Evolutionary conservation across 2,888 invertebrate genomes (phyloP).

Genomic region (Prosopocoilus inquinatus): DNA sequence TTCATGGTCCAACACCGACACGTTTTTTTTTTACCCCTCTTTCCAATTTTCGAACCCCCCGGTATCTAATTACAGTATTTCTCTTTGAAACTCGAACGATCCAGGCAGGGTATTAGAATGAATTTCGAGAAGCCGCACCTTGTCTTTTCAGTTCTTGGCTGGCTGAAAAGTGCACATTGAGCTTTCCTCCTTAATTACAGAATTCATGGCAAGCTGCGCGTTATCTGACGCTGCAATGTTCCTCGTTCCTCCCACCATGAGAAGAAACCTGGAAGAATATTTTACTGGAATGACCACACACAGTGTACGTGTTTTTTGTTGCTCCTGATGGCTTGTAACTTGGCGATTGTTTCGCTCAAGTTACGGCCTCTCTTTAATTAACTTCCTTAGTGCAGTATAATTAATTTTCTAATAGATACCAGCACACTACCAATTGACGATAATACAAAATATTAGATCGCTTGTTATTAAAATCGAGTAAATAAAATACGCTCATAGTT

Average conservation of each 20-base stretch:
- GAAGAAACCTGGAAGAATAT: conserved; percentile 36
- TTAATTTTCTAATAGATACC: not conserved
- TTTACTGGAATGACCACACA: conserved; percentile 40
- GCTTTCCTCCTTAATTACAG: conserved; percentile 32
- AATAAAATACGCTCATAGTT: no score
- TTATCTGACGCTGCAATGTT: conserved; percentile 35
- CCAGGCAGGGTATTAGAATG: conserved; percentile 19
- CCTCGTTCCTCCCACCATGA: conserved; percentile 33
- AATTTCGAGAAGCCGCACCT: conserved; percentile 23
- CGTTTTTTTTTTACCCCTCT: conserved; percentile 37
- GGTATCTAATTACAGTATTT: conserved; percentile 48
- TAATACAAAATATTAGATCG: no score
- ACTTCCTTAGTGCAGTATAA: not conserved
- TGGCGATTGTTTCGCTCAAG: conserved; percentile 12
- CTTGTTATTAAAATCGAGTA: no score
- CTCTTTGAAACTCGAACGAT: conserved; percentile 38
- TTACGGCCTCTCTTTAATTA: conserved; percentile 17
- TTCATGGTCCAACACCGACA: conserved; percentile 48
- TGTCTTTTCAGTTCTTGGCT: conserved; percentile 27
- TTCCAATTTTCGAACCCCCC: conserved; percentile 43
- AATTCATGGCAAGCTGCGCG: conserved; percentile 31
- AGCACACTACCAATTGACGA: no score
- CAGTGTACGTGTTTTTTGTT: conserved; percentile 27
- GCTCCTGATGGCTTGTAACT: conserved; percentile 11
- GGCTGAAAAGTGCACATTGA: conserved; percentile 8